Percentiles rank a stretch among this genome's conserved stretches.
Evolutionary conservation across 2,888 invertebrate species (phyloP).

Genomic region (Thecophora atra): DNA sequence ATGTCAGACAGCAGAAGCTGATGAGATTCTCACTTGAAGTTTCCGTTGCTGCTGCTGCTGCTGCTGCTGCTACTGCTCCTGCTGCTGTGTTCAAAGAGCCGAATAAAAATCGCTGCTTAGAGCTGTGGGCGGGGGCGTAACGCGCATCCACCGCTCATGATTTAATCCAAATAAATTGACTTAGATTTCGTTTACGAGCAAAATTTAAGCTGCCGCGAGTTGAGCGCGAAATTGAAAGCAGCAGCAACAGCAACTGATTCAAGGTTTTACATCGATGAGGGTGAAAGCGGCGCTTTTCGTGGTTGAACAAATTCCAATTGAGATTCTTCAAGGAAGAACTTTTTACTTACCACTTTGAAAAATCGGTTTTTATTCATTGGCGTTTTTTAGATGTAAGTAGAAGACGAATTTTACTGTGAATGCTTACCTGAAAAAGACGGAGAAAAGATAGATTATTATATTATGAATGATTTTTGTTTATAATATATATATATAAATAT

Average conservation of each 20-base stretch:
- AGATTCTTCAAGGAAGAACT: not conserved
- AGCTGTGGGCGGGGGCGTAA: not conserved
- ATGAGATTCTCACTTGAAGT: slow-evolving; percentile 14
- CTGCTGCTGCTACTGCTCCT: not conserved
- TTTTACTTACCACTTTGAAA: slow-evolving; percentile 14
- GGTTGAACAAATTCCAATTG: not conserved
- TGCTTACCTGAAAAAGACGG: slow-evolving; percentile 43
- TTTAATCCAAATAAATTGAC: slow-evolving; percentile 49
- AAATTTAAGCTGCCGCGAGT: slow-evolving; percentile 37
- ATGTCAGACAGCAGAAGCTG: slow-evolving; percentile 20
- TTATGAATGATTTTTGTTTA: too few species aligned
- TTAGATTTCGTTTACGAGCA: slow-evolving; percentile 42
- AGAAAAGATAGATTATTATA: not conserved
- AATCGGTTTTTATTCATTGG: slow-evolving; percentile 8
- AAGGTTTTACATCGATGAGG: not conserved
- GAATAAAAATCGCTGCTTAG: not conserved
- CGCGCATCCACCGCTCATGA: slow-evolving; percentile 35
- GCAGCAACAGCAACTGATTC: slow-evolving; percentile 1
- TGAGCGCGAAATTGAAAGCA: slow-evolving; percentile 31
- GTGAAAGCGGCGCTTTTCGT: not conserved
- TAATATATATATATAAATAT: too few species aligned
- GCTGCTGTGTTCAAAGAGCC: not conserved
- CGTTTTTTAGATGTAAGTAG: not conserved
- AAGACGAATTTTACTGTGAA: not conserved
- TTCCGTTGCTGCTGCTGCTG: slow-evolving; percentile 12